A percentile compares a stretch with the other conserved stretches of the same genome.
phyloP scores from a whole-genome alignment of 2,797 vertebrate genomes.

The Enteromius trimaculatus region DNA sequence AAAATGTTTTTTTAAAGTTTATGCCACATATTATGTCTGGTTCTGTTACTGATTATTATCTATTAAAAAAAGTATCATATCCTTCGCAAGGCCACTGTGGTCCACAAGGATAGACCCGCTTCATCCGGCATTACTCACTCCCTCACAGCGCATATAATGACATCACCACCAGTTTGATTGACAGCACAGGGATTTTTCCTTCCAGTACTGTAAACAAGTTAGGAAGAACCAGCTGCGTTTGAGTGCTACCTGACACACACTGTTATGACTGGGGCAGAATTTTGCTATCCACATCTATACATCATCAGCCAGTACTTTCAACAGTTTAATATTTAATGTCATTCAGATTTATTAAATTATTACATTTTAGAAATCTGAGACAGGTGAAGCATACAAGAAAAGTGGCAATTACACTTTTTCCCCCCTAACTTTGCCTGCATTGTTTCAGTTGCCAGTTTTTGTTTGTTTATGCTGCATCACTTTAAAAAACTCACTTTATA shows the following conservation, averaged over 20 bases:
- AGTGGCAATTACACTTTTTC: too few species aligned
- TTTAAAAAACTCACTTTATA: background rate
- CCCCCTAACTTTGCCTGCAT: background rate
- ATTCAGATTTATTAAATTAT: slow-evolving; percentile 35
- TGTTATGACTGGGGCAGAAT: slow-evolving; percentile 28
- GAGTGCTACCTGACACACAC: slow-evolving; percentile 43
- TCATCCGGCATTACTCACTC: background rate
- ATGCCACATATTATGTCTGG: background rate
- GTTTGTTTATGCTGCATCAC: background rate
- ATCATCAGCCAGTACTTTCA: slow-evolving; percentile 24
- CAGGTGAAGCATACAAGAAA: slow-evolving; percentile 17
- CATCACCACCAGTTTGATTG: slow-evolving; percentile 39
- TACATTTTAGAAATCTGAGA: slow-evolving; percentile 27
- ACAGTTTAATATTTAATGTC: slow-evolving; percentile 57
- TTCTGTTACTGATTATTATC: slow-evolving; percentile 45
- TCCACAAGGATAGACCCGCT: slow-evolving; percentile 24
- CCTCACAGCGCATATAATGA: slow-evolving; percentile 24
- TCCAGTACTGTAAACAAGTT: slow-evolving; percentile 43
- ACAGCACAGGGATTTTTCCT: slow-evolving; percentile 44
- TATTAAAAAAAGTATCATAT: slow-evolving; percentile 17
- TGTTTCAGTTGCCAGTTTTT: background rate
- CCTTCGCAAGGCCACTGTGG: slow-evolving; percentile 30
- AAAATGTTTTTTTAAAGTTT: background rate
- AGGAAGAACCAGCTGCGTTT: slow-evolving; percentile 31
- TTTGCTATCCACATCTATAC: slow-evolving; percentile 30